phyloP scores from a whole-genome alignment of 1,140 invertebrate genomes.

The Macrosteles quadrilineatus region DNA sequence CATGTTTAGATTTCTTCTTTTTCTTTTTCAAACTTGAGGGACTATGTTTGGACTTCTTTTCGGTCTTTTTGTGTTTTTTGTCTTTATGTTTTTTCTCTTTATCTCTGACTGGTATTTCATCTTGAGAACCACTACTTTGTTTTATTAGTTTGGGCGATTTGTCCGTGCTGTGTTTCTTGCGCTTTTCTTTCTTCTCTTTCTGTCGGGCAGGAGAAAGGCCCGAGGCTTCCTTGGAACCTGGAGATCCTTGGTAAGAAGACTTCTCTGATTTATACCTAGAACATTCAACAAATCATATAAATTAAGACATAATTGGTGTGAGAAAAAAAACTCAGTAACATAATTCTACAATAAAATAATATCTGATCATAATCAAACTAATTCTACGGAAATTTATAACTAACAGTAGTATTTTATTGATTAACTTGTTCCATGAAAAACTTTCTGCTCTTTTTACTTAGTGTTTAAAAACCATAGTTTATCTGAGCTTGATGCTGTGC shows the following conservation, averaged over 20 bases:
- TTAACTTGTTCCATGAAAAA: no score
- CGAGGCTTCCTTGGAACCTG: neutral
- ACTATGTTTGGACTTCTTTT: conserved; percentile 56
- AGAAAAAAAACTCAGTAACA: no score
- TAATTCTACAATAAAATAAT: no score
- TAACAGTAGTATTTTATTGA: no score
- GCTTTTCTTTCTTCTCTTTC: conserved; percentile 26
- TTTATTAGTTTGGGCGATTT: neutral
- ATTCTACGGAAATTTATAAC: no score
- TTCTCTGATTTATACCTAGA: conserved; percentile 6
- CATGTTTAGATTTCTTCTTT: conserved; percentile 65
- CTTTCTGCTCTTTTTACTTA: no score
- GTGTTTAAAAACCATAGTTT: no score
- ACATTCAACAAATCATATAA: neutral
- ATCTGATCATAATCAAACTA: no score
- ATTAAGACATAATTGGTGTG: no score
- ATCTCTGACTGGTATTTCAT: neutral
- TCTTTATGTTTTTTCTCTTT: conserved; percentile 53
- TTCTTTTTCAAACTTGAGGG: conserved; percentile 61
- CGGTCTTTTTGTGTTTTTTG: conserved; percentile 61
- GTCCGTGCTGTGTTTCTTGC: conserved; percentile 14
- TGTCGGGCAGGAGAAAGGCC: conserved; percentile 11
- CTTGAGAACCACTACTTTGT: neutral
- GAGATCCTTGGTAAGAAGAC: conserved; percentile 14
- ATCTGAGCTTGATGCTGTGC: no score